Percentiles rank a stretch among this genome's conserved stretches.
These are phyloP conservation scores for Myathropa florea DNA, from an alignment of 2,888 invertebrate genomes.

Conservation along the genomic window DNA sequence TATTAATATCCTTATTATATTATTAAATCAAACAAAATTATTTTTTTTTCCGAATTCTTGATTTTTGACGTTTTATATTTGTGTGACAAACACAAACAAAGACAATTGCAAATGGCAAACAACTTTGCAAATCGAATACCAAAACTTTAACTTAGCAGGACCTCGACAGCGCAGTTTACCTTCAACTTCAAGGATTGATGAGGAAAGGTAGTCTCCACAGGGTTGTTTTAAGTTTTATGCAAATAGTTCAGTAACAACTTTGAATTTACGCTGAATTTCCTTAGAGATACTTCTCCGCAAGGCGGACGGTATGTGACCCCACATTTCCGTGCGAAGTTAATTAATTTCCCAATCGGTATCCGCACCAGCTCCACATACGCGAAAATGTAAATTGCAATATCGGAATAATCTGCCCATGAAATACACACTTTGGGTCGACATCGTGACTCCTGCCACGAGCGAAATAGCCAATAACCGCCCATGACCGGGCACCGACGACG, in stretches of 20 bases:
- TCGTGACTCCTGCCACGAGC: background rate
- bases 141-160: background rate
- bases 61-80: too few relatives aligned
- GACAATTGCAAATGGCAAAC: background rate
- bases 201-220: background rate
- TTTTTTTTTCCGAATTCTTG: too few relatives aligned
- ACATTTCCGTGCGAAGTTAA: background rate
- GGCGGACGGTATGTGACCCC: background rate
- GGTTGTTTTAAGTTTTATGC: too few relatives aligned
- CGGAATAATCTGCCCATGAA: too few relatives aligned
- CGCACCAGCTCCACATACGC: background rate
- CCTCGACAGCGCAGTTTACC: background rate
- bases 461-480: conserved; percentile 6
- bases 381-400: background rate
- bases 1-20: too few relatives aligned
- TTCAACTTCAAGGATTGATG: background rate
- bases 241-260: too few relatives aligned
- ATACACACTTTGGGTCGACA: background rate
- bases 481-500: background rate
- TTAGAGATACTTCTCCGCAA: background rate
- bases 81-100: too few relatives aligned
- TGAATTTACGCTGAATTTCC: background rate
- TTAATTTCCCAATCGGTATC: background rate
- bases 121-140: background rate
- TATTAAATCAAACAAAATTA: too few relatives aligned